Base-by-base conservation (phyloP, 2,888 invertebrate species). In the Eustalomyia histrio region DNA sequence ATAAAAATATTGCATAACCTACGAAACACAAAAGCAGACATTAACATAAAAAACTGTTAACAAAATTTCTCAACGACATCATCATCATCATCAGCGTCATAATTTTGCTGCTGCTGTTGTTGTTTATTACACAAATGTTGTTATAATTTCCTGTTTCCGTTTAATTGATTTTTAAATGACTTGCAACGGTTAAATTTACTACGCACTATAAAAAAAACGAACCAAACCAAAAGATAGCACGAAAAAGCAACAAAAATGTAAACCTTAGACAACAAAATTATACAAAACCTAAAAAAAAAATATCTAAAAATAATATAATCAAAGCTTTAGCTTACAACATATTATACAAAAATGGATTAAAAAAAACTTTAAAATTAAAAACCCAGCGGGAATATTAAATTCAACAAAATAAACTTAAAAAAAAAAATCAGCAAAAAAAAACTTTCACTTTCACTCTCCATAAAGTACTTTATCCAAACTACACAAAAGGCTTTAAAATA, bases 401-500 rank as follows among this genome's bases (percentile, higher is more conserved):
- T 58, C 67, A 80, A 64, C 33, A 61, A 76, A 43, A 52, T 67
- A 60, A 60, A 73, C 58, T 73, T 61, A 61, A 65, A 76, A 50
- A 73, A 73, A 71, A 65, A 65, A 76, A 50, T 50, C 61, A 21
- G 52, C 69, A 55, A 74, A 73, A 69, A 73, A 79, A 83, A 83
- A 84, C 84, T 84, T 84, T 84, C 84, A 84, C 84, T 84, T 84
- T 84, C 84, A 83, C 83, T 82, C 79, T 83, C 64, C 58, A 68
- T 47, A 61, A 75, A 78, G 76, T 76, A 80, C 71, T 65, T 67
- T 75, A 75, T 72, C 52, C 71, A 72, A n/a, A 47, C 58, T 21
- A 53, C 57, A 53, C 57, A 69, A 75, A 69, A 75, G 74, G 57
- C 57, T 64, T 63, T 74, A 47, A 12, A 47, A n/a, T n/a, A 47